phyloP scores from a whole-genome alignment of 1,140 invertebrate genomes.

The Drosophila malerkotliana region DNA sequence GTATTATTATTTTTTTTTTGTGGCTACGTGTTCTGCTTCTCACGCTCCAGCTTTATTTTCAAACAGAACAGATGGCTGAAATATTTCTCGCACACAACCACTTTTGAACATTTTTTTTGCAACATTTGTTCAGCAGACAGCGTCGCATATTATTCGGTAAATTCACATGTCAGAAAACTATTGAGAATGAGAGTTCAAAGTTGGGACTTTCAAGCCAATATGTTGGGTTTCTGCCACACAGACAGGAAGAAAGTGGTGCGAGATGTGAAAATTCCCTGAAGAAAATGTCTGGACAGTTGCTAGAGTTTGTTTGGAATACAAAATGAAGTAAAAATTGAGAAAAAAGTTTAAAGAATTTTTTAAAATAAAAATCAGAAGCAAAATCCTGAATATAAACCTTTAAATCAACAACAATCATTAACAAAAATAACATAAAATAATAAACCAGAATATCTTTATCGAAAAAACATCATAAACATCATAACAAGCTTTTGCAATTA shows the following conservation, averaged over 20 bases:
- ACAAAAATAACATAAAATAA: not conserved
- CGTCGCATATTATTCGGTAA: constrained; percentile 14
- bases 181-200: constrained; percentile 14
- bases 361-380: not conserved
- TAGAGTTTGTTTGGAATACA: not conserved
- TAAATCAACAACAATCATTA: not conserved
- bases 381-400: not conserved
- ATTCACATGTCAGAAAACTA: constrained; percentile 35
- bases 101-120: constrained; percentile 21
- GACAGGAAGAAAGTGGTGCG: not conserved
- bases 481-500: constrained; percentile 36
- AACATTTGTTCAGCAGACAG: constrained; percentile 41
- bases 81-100: constrained; percentile 27
- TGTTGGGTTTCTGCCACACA: not conserved
- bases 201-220: constrained; percentile 13
- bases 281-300: constrained; percentile 25
- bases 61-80: constrained; percentile 27
- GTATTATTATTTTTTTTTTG: constrained; percentile 26
- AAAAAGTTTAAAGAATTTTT: too few species aligned
- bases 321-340: constrained; percentile 5
- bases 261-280: not conserved
- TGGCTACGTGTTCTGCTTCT: constrained; percentile 49
- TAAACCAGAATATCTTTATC: not conserved
- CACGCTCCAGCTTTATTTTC: constrained; percentile 59
- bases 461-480: not conserved